These are phyloP conservation scores for Synanthedon andrenaeformis DNA, from an alignment of 2,888 invertebrate species.

Conservation along the genomic window DNA sequence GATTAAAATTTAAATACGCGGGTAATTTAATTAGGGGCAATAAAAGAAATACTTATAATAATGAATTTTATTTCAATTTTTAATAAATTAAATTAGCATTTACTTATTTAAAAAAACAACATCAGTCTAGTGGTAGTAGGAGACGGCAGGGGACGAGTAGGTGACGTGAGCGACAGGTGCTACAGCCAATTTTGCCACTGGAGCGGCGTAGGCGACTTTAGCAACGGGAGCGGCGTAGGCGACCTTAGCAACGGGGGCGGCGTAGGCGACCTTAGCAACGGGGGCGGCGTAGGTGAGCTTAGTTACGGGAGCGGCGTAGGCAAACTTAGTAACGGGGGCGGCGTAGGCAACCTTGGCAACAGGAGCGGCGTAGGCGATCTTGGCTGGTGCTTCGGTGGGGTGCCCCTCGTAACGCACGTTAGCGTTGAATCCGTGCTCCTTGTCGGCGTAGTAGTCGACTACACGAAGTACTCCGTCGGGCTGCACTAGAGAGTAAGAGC, in stretches of 20 bases:
- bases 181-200: constrained; percentile 13
- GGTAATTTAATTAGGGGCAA: no score
- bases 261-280: constrained; percentile 17
- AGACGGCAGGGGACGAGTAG: constrained; percentile 46
- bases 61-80: no score
- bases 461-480: constrained; percentile 57
- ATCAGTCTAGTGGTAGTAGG: constrained; percentile 45
- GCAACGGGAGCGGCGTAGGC: constrained; percentile 8
- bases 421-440: constrained; percentile 56
- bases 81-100: no score
- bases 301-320: constrained; percentile 19
- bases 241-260: constrained; percentile 25
- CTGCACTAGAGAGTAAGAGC: constrained; percentile 59
- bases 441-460: constrained; percentile 57
- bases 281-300: constrained; percentile 18
- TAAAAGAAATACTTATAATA: no score
- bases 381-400: constrained; percentile 19
- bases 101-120: not conserved
- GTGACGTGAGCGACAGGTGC: constrained; percentile 9
- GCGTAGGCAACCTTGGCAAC: constrained; percentile 13
- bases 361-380: constrained; percentile 5
- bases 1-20: no score
- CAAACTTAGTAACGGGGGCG: constrained; percentile 12
- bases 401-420: constrained; percentile 55
- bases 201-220: constrained; percentile 11